Conservation (phyloP, 2,888 invertebrate species). For the Diogma glabrata region DNA sequence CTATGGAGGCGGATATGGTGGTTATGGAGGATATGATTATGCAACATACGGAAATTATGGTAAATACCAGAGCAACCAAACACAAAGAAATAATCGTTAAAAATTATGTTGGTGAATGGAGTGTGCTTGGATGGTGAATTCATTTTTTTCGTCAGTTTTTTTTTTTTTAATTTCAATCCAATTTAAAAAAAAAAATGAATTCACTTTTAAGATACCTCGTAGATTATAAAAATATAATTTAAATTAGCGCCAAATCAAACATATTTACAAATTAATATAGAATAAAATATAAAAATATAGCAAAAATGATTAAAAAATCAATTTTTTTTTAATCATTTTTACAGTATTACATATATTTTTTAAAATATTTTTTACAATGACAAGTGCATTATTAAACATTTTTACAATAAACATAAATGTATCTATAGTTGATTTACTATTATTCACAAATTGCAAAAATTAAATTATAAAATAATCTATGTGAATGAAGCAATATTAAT, state of each 20-base stretch:
- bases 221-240: conserved; percentile 6
- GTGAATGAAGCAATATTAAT: conserved; percentile 5
- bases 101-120: conserved; percentile 12
- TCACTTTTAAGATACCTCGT: conserved; percentile 11
- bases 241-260: conserved; percentile 10
- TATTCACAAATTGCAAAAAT: not conserved
- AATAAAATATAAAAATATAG: conserved; percentile 2
- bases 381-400: conserved; percentile 9
- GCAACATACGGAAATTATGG: conserved; percentile 73
- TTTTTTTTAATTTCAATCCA: conserved; percentile 10
- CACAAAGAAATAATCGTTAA: conserved; percentile 10
- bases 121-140: conserved; percentile 14
- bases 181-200: conserved; percentile 7
- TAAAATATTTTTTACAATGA: conserved; percentile 4
- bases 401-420: conserved; percentile 1
- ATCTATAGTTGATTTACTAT: too few species aligned
- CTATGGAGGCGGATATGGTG: conserved; percentile 64
- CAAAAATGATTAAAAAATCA: conserved; percentile 1
- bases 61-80: conserved; percentile 38
- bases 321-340: conserved; percentile 6
- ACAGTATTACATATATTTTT: conserved; percentile 10
- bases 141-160: conserved; percentile 10
- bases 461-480: conserved; percentile 5
- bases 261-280: conserved; percentile 9
- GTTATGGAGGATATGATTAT: conserved; percentile 71